Conservation (phyloP, 2,888 invertebrate genomes). For the Harpalus rubripes region DNA sequence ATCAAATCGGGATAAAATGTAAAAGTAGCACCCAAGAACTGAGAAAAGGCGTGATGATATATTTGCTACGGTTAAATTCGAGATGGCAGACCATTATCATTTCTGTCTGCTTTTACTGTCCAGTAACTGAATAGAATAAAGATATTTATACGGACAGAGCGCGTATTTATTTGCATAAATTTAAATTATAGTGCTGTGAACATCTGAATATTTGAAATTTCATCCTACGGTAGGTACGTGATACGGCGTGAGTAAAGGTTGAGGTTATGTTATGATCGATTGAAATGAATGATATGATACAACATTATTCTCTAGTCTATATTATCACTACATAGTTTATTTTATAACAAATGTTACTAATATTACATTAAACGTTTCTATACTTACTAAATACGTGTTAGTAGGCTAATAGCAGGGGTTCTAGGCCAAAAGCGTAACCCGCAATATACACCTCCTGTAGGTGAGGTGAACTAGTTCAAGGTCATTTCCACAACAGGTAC, state of each 20-base stretch:
- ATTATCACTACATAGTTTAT: no score
- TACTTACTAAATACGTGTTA: no score
- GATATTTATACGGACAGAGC: neutral
- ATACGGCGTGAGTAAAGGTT: neutral
- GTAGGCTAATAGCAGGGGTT: no score
- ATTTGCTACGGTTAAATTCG: conserved; percentile 39
- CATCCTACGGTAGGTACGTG: neutral
- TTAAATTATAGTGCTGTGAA: neutral
- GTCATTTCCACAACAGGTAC: no score
- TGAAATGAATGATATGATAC: neutral
- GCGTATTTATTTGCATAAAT: conserved; percentile 5
- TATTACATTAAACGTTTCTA: no score
- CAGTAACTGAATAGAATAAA: conserved; percentile 17
- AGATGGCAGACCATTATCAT: conserved; percentile 37
- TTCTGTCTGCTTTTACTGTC: conserved; percentile 14
- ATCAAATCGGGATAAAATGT: conserved; percentile 20
- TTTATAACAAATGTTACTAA: no score
- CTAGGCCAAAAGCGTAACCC: no score
- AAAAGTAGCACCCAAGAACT: conserved; percentile 10
- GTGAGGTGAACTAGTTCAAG: no score
- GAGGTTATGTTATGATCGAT: neutral
- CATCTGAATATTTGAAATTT: conserved; percentile 7
- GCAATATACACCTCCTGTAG: no score
- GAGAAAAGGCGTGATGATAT: conserved; percentile 46
- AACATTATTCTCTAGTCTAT: neutral